A percentile compares a stretch with the other conserved stretches of the same genome.
Evolutionary conservation across 2,113 vertebrate genomes (phyloP).

Genomic region (Orientallactaga bullata): DNA sequence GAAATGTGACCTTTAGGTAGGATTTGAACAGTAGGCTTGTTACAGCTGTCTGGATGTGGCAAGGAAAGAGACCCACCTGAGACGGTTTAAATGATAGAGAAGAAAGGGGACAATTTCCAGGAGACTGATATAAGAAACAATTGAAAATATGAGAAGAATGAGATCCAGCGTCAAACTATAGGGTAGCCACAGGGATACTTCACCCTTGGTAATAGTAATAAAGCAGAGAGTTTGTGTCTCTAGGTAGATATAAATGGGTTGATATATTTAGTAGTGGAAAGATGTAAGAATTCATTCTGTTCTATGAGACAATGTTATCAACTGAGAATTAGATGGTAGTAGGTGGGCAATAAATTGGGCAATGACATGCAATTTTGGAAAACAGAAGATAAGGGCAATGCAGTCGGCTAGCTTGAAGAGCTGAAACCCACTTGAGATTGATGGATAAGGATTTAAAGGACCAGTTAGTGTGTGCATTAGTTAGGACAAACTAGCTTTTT

Average conservation of each 20-base stretch:
- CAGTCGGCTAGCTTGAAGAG: neutral
- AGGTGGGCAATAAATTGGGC: neutral
- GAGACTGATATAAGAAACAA: neutral
- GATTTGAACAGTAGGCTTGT: no score
- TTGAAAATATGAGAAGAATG: neutral
- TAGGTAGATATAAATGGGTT: neutral
- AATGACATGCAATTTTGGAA: neutral
- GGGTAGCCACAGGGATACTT: neutral
- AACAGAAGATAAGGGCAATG: neutral
- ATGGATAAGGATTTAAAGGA: neutral
- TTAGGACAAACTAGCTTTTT: constrained; percentile 36
- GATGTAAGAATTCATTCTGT: neutral
- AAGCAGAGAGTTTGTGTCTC: neutral
- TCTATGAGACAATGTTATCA: neutral
- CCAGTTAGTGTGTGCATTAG: neutral
- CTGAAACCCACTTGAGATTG: neutral
- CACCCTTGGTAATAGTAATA: neutral
- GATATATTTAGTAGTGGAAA: neutral
- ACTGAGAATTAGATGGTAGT: neutral
- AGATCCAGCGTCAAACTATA: neutral
- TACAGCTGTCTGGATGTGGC: neutral
- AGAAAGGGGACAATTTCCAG: neutral
- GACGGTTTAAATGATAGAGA: neutral
- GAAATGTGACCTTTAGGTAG: no score
- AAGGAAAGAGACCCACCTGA: neutral